Conservation (phyloP, 2,888 invertebrate species). For the Melipona bicolor region DNA sequence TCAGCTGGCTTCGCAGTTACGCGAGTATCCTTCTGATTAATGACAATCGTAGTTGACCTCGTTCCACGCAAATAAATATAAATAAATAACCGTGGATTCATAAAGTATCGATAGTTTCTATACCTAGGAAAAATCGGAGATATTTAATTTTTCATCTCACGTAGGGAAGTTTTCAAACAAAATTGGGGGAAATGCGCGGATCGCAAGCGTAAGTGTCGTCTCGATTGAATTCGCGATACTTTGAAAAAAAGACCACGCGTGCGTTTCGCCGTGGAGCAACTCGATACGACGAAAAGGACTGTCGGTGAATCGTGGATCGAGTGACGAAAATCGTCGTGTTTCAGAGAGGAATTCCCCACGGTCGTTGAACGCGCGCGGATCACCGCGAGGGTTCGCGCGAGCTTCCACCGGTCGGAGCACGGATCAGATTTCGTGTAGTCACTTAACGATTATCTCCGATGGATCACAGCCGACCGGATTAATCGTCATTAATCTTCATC, state of each 20-base stretch:
- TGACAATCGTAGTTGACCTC: background rate
- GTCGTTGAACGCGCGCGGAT: conserved; percentile 6
- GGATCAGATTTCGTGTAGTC: conserved; percentile 64
- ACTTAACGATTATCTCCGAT: conserved; percentile 65
- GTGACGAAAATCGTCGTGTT: background rate
- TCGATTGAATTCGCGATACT: background rate
- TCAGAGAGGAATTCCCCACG: conserved; percentile 14
- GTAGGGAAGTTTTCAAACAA: too few species aligned
- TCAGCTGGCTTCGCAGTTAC: background rate
- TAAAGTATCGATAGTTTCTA: background rate
- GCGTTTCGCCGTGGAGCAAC: background rate
- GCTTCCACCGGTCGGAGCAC: background rate
- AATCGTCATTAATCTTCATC: conserved; percentile 72
- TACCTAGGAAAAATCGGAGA: too few species aligned
- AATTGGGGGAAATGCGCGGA: too few species aligned
- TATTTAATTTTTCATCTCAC: too few species aligned
- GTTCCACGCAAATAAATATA: background rate
- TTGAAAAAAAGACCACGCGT: background rate
- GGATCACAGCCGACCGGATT: conserved; percentile 56
- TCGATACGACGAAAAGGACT: background rate
- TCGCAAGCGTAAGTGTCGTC: background rate
- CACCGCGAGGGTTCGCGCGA: background rate
- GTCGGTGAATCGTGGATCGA: background rate
- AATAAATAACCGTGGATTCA: background rate
- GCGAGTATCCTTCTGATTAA: background rate